phyloP scores from a whole-genome alignment of 2,797 vertebrate genomes.

The Phrynocephalus guinanensis region DNA sequence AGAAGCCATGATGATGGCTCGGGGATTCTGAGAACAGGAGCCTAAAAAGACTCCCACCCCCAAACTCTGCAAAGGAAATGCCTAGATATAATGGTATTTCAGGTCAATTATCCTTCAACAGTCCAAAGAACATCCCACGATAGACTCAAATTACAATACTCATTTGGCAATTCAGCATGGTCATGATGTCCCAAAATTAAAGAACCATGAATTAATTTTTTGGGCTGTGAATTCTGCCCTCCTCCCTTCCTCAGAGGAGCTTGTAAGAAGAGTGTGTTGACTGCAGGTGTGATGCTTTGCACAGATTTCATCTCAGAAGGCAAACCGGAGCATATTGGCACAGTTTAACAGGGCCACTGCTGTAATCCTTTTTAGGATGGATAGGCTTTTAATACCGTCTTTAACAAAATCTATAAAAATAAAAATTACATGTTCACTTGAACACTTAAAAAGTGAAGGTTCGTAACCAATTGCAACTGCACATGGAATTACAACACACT shows the following conservation, averaged over 20 bases:
- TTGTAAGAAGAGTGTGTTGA: neutral
- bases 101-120: neutral
- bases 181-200: neutral
- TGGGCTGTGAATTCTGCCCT: neutral
- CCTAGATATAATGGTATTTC: neutral
- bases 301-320: neutral
- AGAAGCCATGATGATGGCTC: no score
- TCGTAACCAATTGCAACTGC: neutral
- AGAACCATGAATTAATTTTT: neutral
- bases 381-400: neutral
- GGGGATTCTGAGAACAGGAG: no score
- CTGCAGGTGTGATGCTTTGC: neutral
- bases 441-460: neutral
- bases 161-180: neutral
- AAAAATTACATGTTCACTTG: neutral
- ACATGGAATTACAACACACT: neutral
- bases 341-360: neutral
- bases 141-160: neutral
- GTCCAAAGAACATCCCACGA: no score
- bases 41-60: no score
- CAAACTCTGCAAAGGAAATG: no score
- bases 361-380: neutral
- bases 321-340: neutral
- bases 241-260: neutral
- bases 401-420: neutral